A percentile compares a stretch with the other conserved stretches of the same genome.
phyloP scores from a whole-genome alignment of 1,140 invertebrate genomes.

The Tribolium castaneum region DNA sequence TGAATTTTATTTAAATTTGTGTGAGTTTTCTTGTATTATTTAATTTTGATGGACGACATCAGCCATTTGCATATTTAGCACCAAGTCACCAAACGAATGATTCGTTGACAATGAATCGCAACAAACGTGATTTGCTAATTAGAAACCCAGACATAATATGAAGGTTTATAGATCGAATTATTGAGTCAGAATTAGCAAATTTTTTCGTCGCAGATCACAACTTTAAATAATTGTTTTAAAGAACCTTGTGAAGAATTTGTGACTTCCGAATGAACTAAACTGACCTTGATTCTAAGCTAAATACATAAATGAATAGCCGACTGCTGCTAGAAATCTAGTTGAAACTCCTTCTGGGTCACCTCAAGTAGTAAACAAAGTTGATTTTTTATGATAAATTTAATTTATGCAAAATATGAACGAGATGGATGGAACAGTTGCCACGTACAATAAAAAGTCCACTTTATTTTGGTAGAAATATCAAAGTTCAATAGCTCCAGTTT shows the following conservation, averaged over 20 bases:
- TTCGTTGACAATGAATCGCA: background rate
- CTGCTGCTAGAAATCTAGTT: background rate
- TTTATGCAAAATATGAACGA: background rate
- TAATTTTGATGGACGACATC: too few relatives aligned
- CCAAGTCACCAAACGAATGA: background rate
- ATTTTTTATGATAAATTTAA: background rate
- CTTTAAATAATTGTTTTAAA: background rate
- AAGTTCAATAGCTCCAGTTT: background rate
- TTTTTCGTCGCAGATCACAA: background rate
- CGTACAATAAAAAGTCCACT: background rate
- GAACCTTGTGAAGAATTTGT: slow-evolving; percentile 5
- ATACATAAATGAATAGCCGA: slow-evolving; percentile 19
- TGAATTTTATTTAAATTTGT: background rate
- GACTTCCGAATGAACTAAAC: slow-evolving; percentile 18
- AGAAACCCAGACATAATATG: background rate
- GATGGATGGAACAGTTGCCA: background rate
- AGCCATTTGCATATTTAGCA: background rate
- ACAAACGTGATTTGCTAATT: background rate
- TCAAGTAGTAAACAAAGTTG: slow-evolving; percentile 4
- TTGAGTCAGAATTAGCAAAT: background rate
- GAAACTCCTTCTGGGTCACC: slow-evolving; percentile 7
- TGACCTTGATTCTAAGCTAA: slow-evolving; percentile 25
- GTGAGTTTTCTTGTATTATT: background rate
- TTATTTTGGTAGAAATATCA: background rate
- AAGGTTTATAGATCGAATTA: background rate